Percentiles rank a stretch among this genome's conserved stretches.
Evolutionary conservation across 2,797 vertebrate genomes (phyloP).

Genomic region (Hirundo rustica): DNA sequence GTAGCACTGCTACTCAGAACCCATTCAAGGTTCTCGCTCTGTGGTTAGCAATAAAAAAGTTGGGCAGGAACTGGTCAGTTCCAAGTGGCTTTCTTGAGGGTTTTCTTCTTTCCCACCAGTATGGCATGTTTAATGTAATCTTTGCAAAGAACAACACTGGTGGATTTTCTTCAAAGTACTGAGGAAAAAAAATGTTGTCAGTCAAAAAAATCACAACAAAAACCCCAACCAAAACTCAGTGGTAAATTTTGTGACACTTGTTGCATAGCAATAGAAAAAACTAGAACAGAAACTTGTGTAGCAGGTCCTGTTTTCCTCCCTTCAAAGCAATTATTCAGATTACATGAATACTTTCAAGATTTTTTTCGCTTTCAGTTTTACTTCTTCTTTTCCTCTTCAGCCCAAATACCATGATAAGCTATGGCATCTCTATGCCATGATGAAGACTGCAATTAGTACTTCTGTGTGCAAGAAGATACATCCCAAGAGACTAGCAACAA

Average conservation of each 20-base stretch:
- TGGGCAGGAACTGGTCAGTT: not conserved
- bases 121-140: not conserved
- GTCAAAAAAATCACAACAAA: not conserved
- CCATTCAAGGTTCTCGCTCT: not conserved
- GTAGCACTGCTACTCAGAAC: not conserved
- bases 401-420: not conserved
- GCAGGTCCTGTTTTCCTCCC: not conserved
- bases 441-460: not conserved
- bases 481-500: not conserved
- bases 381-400: not conserved
- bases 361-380: not conserved
- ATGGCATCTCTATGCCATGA: not conserved
- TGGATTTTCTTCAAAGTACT: not conserved
- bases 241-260: not conserved
- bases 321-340: not conserved
- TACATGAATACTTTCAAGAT: not conserved
- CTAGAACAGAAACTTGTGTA: not conserved
- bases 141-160: not conserved
- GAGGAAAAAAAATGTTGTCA: not conserved
- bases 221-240: not conserved
- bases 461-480: not conserved
- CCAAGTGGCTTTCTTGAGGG: not conserved
- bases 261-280: not conserved
- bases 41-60: not conserved
- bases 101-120: not conserved